Conservation (phyloP, 53 echinoderm and acorn worm species). For the Crossaster papposus region DNA sequence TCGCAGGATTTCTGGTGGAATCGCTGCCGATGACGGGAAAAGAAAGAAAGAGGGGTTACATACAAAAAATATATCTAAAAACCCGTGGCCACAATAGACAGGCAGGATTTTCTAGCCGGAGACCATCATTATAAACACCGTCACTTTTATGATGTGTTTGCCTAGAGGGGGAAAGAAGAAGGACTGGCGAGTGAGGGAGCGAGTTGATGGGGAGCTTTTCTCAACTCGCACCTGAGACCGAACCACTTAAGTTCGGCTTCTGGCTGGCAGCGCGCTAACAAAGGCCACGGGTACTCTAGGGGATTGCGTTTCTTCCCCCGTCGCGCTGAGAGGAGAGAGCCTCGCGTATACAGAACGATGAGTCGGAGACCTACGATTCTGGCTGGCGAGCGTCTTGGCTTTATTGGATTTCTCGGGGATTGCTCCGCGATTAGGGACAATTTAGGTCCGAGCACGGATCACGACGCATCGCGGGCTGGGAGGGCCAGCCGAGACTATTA, state of each 20-base stretch:
- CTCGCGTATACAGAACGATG: not conserved
- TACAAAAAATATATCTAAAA: not conserved
- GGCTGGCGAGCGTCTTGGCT: not conserved
- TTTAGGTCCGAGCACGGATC: conserved; percentile 43
- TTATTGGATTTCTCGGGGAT: conserved; percentile 42
- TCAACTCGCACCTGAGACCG: conserved; percentile 57
- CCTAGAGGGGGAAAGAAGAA: conserved; percentile 16
- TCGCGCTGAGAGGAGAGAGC: conserved; percentile 3
- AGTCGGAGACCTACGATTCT: not conserved
- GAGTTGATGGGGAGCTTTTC: conserved; percentile 37
- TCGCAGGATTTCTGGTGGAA: conserved; percentile 55
- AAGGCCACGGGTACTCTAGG: conserved; percentile 21
- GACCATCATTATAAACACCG: conserved; percentile 27
- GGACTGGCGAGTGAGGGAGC: not conserved
- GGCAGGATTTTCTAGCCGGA: conserved; percentile 6
- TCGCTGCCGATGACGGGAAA: conserved; percentile 17
- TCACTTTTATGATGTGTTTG: conserved; percentile 54
- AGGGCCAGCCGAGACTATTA: not conserved
- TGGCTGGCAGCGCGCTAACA: conserved; percentile 31
- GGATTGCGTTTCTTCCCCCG: conserved; percentile 27
- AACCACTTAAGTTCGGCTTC: conserved; percentile 55
- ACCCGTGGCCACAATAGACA: conserved; percentile 9
- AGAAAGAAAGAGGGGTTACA: not conserved
- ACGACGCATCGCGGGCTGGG: conserved; percentile 16
- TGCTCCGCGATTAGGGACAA: conserved; percentile 35